Evolutionary conservation across 2,888 invertebrate genomes (phyloP).

Genomic region (Stegana nigrithorax): DNA sequence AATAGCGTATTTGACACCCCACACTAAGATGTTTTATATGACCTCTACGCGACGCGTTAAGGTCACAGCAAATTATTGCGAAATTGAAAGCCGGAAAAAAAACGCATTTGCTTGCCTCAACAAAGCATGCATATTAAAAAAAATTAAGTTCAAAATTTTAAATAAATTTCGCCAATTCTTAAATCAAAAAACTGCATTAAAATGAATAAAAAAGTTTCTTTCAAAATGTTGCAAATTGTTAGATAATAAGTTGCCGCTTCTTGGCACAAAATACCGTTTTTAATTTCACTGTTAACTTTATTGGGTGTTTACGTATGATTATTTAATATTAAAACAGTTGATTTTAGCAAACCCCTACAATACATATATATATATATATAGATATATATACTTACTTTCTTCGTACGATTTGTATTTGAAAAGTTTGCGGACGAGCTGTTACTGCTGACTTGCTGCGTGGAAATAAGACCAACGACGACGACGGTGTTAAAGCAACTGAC

Average conservation of each 20-base stretch:
- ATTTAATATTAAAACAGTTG: too few species aligned
- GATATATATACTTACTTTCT: neutral
- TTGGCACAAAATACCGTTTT: too few species aligned
- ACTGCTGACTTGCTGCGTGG: neutral
- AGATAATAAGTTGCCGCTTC: too few species aligned
- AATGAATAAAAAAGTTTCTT: slow-evolving; percentile 9
- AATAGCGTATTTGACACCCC: neutral
- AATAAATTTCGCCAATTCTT: neutral
- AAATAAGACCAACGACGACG: neutral
- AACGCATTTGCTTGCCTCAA: slow-evolving; percentile 20
- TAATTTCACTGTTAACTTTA: too few species aligned
- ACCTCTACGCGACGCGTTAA: slow-evolving; percentile 57
- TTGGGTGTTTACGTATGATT: too few species aligned
- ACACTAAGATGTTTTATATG: slow-evolving; percentile 35
- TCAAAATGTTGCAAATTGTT: slow-evolving; percentile 34
- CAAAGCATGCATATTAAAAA: slow-evolving; percentile 11
- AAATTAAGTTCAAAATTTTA: slow-evolving; percentile 1
- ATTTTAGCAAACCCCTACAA: too few species aligned
- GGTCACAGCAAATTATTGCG: slow-evolving; percentile 47
- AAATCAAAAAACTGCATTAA: slow-evolving; percentile 14
- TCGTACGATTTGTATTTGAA: neutral
- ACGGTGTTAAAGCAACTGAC: neutral
- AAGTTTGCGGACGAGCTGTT: neutral
- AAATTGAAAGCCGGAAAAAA: slow-evolving; percentile 27
- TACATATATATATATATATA: neutral